These are phyloP conservation scores for Caenorhabditis japonica DNA, from an alignment of 2,888 invertebrate species.

Conservation along the genomic window DNA sequence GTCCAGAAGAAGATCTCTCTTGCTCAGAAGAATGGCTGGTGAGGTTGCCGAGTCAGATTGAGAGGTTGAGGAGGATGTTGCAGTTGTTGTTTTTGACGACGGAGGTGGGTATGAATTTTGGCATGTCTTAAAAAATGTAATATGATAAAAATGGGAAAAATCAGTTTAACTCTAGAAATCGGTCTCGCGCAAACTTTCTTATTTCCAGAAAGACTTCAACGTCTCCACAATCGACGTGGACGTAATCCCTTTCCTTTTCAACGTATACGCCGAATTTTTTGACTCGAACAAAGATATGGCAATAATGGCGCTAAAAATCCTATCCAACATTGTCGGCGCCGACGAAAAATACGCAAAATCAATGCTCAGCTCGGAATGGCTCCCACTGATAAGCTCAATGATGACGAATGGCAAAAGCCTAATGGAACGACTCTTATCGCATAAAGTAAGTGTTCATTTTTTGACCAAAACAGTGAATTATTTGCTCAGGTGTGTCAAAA, in stretches of 20 bases:
- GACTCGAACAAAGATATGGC: conserved; percentile 49
- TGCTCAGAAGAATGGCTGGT: conserved; percentile 65
- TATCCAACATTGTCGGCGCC: conserved; percentile 67
- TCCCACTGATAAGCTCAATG: conserved; percentile 64
- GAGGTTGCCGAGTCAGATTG: conserved; percentile 61
- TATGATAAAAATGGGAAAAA: background rate
- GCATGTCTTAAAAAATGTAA: background rate
- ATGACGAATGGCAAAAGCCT: conserved; percentile 60
- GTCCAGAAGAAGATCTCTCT: conserved; percentile 67
- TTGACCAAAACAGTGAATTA: background rate
- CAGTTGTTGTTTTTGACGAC: conserved; percentile 64
- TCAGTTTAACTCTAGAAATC: background rate
- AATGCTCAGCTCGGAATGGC: conserved; percentile 66
- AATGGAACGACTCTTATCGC: conserved; percentile 64
- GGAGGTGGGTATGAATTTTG: conserved; percentile 41
- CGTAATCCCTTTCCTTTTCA: conserved; percentile 56
- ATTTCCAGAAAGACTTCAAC: conserved; percentile 52
- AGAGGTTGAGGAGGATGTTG: conserved; percentile 63
- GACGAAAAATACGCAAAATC: conserved; percentile 62
- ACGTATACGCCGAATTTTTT: conserved; percentile 52
- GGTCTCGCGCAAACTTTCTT: background rate
- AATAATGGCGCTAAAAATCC: conserved; percentile 61
- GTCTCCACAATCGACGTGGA: conserved; percentile 39
- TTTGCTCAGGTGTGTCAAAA: conserved; percentile 71
- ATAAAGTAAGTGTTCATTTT: conserved; percentile 59